Evolutionary conservation across 2,797 vertebrate genomes (phyloP).

Genomic region (Artibeus jamaicensis): DNA sequence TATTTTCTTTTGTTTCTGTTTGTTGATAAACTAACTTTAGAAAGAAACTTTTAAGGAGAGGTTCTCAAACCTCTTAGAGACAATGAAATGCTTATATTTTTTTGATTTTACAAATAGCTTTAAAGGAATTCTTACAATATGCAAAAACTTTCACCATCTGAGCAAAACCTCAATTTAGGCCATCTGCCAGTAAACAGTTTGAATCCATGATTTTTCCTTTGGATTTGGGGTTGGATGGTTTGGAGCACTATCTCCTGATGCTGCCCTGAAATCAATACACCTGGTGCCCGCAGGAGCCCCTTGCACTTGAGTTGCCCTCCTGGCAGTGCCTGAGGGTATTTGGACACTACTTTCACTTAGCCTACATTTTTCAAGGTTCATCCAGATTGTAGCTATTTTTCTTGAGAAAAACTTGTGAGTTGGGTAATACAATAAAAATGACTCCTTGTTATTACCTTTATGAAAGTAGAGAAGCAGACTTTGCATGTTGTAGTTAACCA

Average conservation of each 20-base stretch:
- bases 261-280: background rate
- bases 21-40: background rate
- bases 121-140: background rate
- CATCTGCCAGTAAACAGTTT: background rate
- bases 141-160: background rate
- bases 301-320: background rate
- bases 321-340: background rate
- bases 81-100: background rate
- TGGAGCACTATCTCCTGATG: background rate
- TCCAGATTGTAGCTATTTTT: background rate
- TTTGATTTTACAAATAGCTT: background rate
- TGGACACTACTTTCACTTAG: background rate
- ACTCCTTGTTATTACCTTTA: background rate
- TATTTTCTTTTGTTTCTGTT: background rate
- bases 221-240: background rate
- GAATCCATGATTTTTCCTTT: background rate
- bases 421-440: background rate
- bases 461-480: background rate
- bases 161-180: background rate
- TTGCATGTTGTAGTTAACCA: background rate
- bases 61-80: background rate
- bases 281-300: background rate
- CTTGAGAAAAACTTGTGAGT: background rate
- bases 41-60: background rate
- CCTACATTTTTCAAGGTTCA: background rate